A percentile compares a stretch with the other conserved stretches of the same genome.
Conservation (phyloP, 1,140 invertebrate species). For the Aradophagus sp. region DNA sequence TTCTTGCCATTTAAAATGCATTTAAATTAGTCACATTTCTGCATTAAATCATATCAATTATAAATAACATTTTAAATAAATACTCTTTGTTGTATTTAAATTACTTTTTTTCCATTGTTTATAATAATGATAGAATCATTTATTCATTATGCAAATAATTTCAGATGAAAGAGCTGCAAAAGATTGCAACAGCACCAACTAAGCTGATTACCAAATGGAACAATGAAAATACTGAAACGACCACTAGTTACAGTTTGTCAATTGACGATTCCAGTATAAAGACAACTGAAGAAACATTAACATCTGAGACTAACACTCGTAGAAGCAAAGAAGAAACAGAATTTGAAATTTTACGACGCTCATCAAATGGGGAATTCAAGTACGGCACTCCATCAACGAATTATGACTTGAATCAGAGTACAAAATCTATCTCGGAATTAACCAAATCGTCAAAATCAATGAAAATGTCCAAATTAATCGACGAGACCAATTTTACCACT, state of each 20-base stretch:
- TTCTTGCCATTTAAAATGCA: too few relatives aligned
- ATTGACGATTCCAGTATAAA: slow-evolving; percentile 30
- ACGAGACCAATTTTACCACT: slow-evolving; percentile 47
- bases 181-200: slow-evolving; percentile 1
- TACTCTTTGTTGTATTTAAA: too few relatives aligned
- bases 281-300: slow-evolving; percentile 31
- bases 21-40: too few relatives aligned
- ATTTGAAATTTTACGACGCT: slow-evolving; percentile 40
- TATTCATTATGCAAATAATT: too few relatives aligned
- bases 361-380: slow-evolving; percentile 31
- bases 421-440: slow-evolving; percentile 25
- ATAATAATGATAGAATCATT: too few relatives aligned
- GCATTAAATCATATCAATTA: too few relatives aligned
- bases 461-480: slow-evolving; percentile 51
- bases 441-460: slow-evolving; percentile 29
- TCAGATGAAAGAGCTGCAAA: slow-evolving; percentile 30
- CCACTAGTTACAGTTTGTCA: slow-evolving; percentile 31
- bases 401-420: slow-evolving; percentile 36
- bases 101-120: too few relatives aligned
- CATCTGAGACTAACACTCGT: slow-evolving; percentile 17
- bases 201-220: slow-evolving; percentile 18
- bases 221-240: slow-evolving; percentile 19
- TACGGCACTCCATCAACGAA: slow-evolving; percentile 24
- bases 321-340: slow-evolving; percentile 52
- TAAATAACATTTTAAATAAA: too few relatives aligned